Conservation (phyloP, 1,140 invertebrate genomes). For the Limonius californicus region DNA sequence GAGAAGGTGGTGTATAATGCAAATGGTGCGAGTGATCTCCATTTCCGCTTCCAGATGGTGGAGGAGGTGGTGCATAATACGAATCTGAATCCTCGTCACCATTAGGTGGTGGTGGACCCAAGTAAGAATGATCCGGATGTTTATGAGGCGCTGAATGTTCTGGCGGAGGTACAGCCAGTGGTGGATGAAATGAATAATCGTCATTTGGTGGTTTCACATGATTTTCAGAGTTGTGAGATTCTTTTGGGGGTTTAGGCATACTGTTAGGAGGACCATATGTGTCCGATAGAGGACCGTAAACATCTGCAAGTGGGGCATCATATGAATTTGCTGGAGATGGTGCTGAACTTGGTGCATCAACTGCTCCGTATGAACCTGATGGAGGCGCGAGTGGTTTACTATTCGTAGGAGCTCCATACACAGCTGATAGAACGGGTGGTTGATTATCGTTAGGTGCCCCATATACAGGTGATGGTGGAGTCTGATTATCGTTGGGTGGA, state of each 20-base stretch:
- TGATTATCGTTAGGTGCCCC: neutral
- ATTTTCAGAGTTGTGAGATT: neutral
- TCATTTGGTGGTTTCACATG: neutral
- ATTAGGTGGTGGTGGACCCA: neutral
- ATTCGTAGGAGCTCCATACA: neutral
- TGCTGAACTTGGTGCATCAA: slow-evolving; percentile 17
- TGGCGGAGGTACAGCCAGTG: slow-evolving; percentile 15
- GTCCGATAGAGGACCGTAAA: neutral
- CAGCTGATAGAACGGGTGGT: neutral
- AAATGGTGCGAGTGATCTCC: neutral
- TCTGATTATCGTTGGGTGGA: neutral
- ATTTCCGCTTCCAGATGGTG: neutral
- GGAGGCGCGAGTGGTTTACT: neutral
- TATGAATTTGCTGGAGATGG: slow-evolving; percentile 4
- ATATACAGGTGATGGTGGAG: neutral
- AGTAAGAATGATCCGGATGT: neutral
- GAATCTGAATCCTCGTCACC: neutral
- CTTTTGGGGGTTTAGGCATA: slow-evolving; percentile 4
- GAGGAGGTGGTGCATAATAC: neutral
- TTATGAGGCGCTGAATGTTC: slow-evolving; percentile 16
- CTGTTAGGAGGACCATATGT: slow-evolving; percentile 11
- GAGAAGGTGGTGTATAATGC: neutral
- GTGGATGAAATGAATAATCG: slow-evolving; percentile 15
- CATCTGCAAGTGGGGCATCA: neutral
- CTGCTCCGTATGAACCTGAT: slow-evolving; percentile 17